Evolutionary conservation across 2,113 vertebrate species (phyloP), one percentile per base, ranked within the genome.

Genomic region (Varanus komodoensis): DNA sequence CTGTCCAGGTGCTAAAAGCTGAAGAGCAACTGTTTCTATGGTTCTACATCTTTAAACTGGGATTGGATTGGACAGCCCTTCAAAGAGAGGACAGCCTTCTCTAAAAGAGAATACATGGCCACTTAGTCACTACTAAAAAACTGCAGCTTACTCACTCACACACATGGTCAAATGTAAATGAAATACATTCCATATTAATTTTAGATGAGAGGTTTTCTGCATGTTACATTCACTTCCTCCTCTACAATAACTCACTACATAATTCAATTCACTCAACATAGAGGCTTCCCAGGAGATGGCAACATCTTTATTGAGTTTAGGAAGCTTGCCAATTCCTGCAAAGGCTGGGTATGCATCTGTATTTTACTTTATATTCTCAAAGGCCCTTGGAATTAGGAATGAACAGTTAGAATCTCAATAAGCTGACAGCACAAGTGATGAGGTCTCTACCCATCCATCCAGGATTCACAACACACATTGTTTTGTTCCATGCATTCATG

Each of bases 161-260:
- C 27, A 61, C 8, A 61, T 3, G n/a, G 29, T 69, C 44, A 68
- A 84, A 69, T 81, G 44, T 80, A 81, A 88, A 81, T 78, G 6
- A 81, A 69, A 50, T 57, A 29, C 48, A 50, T 71, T 50, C 87
- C n/a, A 81, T 81, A 81, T 81, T 81, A 81, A 69, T 88, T 88
- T 88, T 81, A 88, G 48, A 88, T 81, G 78, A 50, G 57, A 78
- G 57, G 50, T n/a, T 68, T 81, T 71, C 32, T 29, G 64, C 21
- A 54, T 81, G 44, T 71, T 88, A 29, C 78, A 38, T 71, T 81
- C 48, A 38, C 87, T 81, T 69, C 44, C 78, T 52, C 71, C 44
- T 67, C 86, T 64, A 48, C 25, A 80, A 48, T 68, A 88, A 67
- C 75, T 68, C 86, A 77, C 44, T 80, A 80, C 44, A 80, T 69